Evolutionary conservation across 2,888 invertebrate species (phyloP), one percentile per base, ranked within the genome.

Genomic region (Tupiocoris notatus): DNA sequence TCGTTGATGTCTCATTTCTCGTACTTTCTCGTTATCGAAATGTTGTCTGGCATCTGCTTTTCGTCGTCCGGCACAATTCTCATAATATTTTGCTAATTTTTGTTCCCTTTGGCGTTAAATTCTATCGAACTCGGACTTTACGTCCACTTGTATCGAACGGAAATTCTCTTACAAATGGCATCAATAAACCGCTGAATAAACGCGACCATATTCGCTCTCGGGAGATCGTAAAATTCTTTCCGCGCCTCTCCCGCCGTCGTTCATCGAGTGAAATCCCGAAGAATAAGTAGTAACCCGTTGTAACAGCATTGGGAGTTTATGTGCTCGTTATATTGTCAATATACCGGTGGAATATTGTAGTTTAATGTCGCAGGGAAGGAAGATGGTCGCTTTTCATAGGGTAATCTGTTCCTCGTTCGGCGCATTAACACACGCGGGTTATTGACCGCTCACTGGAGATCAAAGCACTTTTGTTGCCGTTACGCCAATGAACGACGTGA

Each of bases 361-460:
- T 39, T 12, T 3, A 12, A 39, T 39, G 39, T 39, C 12, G 6
- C 12, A 39, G 6, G 12, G 39, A 39, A 12, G 39, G 39, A 39
- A 39, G 39, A 39, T 39, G 39, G 39, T 39, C 39, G 39, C 39
- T 39, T 39, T 39, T 39, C 39, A 39, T 39, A 39, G 39, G 39
- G 39, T 39, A 39, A 39, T 39, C 39, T 12, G 12, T 12, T 12
- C 12, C 12, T 12, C 39, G 39, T 39, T 12, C 39, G 12, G 39
- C 39, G 39, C 39, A 39, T 39, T 39, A 39, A 39, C 39, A 39
- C 39, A 39, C 39, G 3, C 3, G 12, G 39, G 39, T 39, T 65
- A 65, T 65, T 65, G 65, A 65, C 65, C 54, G 39, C 65, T 65
- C 54, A 39, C 65, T 7, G 39, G 39, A 65, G 65, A 65, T 65